phyloP scores from a whole-genome alignment of 2,113 vertebrate species.

The Ardeotis arabs region DNA sequence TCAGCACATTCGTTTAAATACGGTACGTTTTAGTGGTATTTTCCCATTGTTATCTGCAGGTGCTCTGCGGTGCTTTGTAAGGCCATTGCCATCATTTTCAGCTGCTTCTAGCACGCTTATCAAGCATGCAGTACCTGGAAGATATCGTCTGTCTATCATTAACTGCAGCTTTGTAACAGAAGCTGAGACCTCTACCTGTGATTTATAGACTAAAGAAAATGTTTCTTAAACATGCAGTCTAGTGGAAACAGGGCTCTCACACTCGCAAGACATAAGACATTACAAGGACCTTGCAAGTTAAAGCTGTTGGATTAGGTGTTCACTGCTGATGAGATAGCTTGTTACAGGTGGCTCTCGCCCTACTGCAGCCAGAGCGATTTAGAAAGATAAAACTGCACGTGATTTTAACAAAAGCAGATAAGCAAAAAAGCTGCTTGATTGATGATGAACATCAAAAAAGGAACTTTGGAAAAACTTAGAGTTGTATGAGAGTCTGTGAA shows the following conservation, averaged over 20 bases:
- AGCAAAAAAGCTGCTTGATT: neutral
- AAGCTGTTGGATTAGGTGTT: neutral
- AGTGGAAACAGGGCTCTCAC: neutral
- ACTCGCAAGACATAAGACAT: neutral
- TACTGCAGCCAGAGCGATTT: neutral
- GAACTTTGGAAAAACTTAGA: neutral
- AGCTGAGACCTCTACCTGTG: neutral
- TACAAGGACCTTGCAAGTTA: neutral
- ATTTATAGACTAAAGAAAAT: neutral
- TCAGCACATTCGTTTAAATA: neutral
- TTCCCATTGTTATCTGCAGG: neutral
- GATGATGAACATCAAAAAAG: neutral
- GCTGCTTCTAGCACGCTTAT: neutral
- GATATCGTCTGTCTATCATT: neutral
- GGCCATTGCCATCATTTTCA: neutral
- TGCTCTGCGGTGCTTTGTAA: neutral
- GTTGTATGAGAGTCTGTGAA: neutral
- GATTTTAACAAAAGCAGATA: neutral
- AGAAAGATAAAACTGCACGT: neutral
- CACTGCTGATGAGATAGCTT: neutral
- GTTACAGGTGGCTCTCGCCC: neutral
- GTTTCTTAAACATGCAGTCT: neutral
- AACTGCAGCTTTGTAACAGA: neutral
- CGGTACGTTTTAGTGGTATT: neutral
- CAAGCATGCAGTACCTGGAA: neutral